Percentiles rank a stretch among this genome's conserved stretches.
phyloP scores from a whole-genome alignment of 2,888 invertebrate species.

The Sussaba pulchella region DNA sequence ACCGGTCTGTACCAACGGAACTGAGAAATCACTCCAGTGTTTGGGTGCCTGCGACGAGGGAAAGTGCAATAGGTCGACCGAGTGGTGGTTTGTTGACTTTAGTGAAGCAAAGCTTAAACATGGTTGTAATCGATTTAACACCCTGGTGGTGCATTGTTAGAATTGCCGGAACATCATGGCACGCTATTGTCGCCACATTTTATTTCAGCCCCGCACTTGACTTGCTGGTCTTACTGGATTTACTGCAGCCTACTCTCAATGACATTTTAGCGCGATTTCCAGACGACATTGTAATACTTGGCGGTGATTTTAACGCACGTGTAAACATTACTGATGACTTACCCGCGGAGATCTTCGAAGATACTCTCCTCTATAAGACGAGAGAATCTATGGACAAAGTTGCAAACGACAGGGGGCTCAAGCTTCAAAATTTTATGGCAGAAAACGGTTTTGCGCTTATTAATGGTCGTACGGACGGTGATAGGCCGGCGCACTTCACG shows the following conservation, averaged over 20 bases:
- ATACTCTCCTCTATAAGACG: neutral
- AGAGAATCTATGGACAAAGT: neutral
- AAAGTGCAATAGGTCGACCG: too few relatives aligned
- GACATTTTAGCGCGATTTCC: neutral
- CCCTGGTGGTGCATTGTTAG: neutral
- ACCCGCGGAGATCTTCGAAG: neutral
- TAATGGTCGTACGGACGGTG: constrained; percentile 3
- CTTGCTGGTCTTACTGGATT: neutral
- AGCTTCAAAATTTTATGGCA: neutral
- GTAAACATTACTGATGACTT: neutral
- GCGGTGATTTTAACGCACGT: too few relatives aligned
- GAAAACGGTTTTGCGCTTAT: too few relatives aligned
- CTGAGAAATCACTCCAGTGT: too few relatives aligned
- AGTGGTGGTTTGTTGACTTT: too few relatives aligned
- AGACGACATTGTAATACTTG: too few relatives aligned
- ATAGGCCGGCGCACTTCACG: neutral
- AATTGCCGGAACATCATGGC: neutral
- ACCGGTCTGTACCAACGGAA: too few relatives aligned
- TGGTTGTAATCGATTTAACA: neutral
- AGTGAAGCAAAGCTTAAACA: neutral
- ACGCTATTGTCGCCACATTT: neutral
- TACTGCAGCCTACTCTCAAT: neutral
- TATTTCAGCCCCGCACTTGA: neutral
- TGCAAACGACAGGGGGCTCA: neutral
- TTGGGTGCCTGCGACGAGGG: too few relatives aligned